Conservation (phyloP, 2,888 invertebrate genomes). For the Tiliacea aurago region DNA sequence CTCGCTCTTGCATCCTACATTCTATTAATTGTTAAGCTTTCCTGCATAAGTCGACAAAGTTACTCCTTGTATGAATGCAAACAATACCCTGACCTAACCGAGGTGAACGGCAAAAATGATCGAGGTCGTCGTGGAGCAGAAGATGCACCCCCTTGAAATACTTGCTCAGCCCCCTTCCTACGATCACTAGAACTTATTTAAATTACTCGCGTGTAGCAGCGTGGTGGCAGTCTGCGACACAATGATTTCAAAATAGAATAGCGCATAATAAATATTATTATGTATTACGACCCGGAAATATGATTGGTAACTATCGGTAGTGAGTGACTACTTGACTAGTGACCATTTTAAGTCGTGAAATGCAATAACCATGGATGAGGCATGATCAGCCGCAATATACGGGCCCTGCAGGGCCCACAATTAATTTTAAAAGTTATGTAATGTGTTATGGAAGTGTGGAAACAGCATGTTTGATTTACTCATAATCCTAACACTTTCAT, state of each 20-base stretch:
- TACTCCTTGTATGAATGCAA: too few species aligned
- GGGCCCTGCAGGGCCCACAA: slow-evolving; percentile 30
- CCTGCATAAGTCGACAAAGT: too few species aligned
- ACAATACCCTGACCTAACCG: too few species aligned
- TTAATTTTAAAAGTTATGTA: slow-evolving; percentile 58
- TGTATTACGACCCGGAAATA: slow-evolving; percentile 28
- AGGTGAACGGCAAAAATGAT: too few species aligned
- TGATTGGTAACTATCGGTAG: slow-evolving; percentile 13
- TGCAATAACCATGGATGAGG: slow-evolving; percentile 38
- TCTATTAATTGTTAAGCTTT: too few species aligned
- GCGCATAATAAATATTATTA: slow-evolving; percentile 21
- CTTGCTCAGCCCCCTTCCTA: too few species aligned
- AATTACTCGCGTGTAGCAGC: too few species aligned
- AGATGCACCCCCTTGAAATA: too few species aligned
- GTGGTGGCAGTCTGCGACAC: background rate
- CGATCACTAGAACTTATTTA: background rate
- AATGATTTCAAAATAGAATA: slow-evolving; percentile 33
- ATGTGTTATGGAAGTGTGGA: slow-evolving; percentile 64
- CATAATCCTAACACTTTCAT: slow-evolving; percentile 73
- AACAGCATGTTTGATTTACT: slow-evolving; percentile 64
- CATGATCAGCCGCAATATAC: slow-evolving; percentile 10
- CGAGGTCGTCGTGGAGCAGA: too few species aligned
- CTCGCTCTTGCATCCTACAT: too few species aligned
- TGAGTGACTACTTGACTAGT: slow-evolving; percentile 17
- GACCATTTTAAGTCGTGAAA: slow-evolving; percentile 39